Evolutionary conservation across 1,140 invertebrate genomes (phyloP).

Genomic region (Bombus cullumanus): DNA sequence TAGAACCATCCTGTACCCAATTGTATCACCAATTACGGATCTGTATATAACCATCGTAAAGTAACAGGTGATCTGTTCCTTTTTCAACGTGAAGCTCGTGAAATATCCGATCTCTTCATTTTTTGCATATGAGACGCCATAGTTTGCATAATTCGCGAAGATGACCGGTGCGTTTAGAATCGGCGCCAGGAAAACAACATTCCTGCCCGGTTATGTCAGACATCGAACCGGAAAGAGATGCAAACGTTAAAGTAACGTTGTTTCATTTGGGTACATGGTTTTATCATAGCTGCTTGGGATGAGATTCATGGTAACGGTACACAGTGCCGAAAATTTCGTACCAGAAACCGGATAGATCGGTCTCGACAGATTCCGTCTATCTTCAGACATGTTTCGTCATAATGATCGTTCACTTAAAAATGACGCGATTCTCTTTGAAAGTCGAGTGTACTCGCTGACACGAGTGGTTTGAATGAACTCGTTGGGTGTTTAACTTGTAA

Average conservation of each 20-base stretch:
- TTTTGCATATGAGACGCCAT: background rate
- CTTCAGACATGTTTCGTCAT: background rate
- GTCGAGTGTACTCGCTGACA: background rate
- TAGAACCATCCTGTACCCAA: too few species aligned
- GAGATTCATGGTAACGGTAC: conserved; percentile 39
- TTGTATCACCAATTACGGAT: too few species aligned
- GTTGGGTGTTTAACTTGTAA: background rate
- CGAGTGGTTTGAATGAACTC: background rate
- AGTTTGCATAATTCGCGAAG: conserved; percentile 10
- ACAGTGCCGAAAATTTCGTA: conserved; percentile 9
- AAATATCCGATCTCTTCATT: background rate
- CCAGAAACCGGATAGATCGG: conserved; percentile 51
- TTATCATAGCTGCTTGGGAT: background rate
- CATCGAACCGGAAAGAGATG: conserved; percentile 4
- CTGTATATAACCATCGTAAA: background rate
- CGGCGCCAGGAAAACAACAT: conserved; percentile 24
- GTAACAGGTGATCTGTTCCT: background rate
- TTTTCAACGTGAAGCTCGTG: background rate
- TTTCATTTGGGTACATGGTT: background rate
- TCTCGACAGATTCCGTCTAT: conserved; percentile 28
- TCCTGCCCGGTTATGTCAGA: conserved; percentile 27
- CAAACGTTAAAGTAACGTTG: background rate
- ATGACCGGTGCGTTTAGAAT: background rate
- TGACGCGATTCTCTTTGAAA: background rate
- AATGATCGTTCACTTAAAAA: conserved; percentile 21